phyloP scores from a whole-genome alignment of 2,113 vertebrate genomes.

The Colinus virginianus region DNA sequence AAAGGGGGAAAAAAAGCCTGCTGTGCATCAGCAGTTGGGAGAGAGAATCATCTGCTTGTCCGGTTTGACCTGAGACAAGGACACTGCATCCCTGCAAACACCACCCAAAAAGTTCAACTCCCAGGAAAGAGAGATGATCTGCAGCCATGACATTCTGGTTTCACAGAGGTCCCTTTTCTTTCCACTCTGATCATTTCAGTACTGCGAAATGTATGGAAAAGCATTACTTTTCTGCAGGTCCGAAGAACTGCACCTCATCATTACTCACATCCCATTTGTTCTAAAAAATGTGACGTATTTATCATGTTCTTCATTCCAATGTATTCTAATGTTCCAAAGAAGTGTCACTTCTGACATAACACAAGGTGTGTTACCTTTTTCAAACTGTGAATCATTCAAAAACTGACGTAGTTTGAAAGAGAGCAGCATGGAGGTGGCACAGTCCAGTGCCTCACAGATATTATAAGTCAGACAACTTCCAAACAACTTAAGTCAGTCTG shows the following conservation, averaged over 20 bases:
- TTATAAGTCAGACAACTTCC: not conserved
- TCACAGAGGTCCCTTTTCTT: not conserved
- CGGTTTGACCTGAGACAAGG: not conserved
- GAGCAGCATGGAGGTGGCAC: not conserved
- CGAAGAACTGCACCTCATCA: not conserved
- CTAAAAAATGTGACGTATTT: conserved; percentile 44
- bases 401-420: not conserved
- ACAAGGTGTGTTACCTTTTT: not conserved
- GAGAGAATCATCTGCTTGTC: not conserved
- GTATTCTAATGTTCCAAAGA: conserved; percentile 41
- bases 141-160: not conserved
- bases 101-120: not conserved
- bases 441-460: not conserved
- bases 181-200: not conserved
- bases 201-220: not conserved
- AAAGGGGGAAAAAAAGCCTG: not conserved
- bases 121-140: not conserved
- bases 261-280: not conserved
- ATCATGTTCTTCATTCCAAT: conserved; percentile 1
- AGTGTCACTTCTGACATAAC: not conserved
- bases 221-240: not conserved
- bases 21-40: not conserved
- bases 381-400: not conserved
- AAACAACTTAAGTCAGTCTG: not conserved
- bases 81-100: not conserved